Conservation (phyloP, 2,113 vertebrate species). For the Apteryx mantelli region DNA sequence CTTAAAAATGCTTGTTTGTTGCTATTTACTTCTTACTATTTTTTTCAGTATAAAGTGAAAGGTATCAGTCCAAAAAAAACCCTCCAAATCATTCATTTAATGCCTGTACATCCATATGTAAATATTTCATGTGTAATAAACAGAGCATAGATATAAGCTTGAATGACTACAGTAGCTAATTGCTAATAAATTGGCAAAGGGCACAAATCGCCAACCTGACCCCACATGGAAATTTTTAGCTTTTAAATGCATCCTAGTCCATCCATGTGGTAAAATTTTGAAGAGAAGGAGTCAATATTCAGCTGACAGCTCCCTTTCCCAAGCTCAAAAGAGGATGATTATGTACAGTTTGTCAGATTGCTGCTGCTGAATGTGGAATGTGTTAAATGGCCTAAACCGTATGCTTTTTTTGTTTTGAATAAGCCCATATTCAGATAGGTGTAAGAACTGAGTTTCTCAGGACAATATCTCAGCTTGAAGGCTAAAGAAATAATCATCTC, state of each 20-base stretch:
- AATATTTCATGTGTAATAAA: neutral
- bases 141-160: neutral
- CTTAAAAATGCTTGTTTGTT: neutral
- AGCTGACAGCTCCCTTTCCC: neutral
- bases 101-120: neutral
- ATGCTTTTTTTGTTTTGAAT: neutral
- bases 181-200: neutral
- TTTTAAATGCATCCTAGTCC: neutral
- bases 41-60: neutral
- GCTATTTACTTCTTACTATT: neutral
- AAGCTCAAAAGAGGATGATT: neutral
- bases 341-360: neutral
- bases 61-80: neutral
- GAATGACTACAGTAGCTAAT: neutral
- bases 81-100: neutral
- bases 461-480: neutral
- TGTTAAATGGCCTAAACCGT: neutral
- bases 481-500: neutral
- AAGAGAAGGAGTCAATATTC: neutral
- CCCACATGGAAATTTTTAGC: neutral
- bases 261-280: neutral
- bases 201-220: neutral
- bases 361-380: neutral
- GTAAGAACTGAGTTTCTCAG: neutral
- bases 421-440: neutral